Evolutionary conservation across 2,113 vertebrate genomes (phyloP).

Genomic region (Rallus limicola): DNA sequence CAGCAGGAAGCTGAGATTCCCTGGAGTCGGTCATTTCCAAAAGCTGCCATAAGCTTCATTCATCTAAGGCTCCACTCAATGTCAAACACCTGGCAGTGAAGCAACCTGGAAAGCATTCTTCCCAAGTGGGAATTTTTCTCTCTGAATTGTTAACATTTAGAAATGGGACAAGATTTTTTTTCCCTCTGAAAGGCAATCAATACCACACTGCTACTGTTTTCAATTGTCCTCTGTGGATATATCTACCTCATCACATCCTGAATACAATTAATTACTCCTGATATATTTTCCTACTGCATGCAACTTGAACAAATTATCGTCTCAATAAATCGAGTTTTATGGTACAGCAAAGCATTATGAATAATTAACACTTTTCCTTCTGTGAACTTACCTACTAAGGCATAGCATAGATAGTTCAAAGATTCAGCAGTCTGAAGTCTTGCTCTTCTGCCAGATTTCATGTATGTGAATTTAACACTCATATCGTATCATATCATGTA

Average conservation of each 20-base stretch:
- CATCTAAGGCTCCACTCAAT: constrained; percentile 82
- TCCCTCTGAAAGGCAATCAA: constrained; percentile 73
- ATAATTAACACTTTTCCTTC: constrained; percentile 64
- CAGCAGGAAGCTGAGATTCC: constrained; percentile 86
- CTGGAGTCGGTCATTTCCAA: constrained; percentile 81
- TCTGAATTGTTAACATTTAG: constrained; percentile 78
- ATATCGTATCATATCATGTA: background rate
- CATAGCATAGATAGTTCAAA: constrained; percentile 11
- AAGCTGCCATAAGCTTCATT: constrained; percentile 84
- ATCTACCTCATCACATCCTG: constrained; percentile 65
- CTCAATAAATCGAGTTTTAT: constrained; percentile 69
- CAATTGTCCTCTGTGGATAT: constrained; percentile 67
- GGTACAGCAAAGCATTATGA: constrained; percentile 58
- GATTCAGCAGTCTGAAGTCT: background rate
- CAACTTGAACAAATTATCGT: constrained; percentile 67
- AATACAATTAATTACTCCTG: constrained; percentile 77
- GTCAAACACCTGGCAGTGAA: constrained; percentile 89
- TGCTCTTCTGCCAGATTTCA: background rate
- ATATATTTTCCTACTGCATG: constrained; percentile 70
- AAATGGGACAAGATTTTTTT: constrained; percentile 70
- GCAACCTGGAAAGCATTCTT: constrained; percentile 80
- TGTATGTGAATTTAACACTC: background rate
- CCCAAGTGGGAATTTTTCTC: constrained; percentile 75
- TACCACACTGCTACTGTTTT: constrained; percentile 62
- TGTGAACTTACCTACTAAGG: constrained; percentile 10